Conservation (phyloP, 2,113 vertebrate genomes). For the Syngnathus floridae region DNA sequence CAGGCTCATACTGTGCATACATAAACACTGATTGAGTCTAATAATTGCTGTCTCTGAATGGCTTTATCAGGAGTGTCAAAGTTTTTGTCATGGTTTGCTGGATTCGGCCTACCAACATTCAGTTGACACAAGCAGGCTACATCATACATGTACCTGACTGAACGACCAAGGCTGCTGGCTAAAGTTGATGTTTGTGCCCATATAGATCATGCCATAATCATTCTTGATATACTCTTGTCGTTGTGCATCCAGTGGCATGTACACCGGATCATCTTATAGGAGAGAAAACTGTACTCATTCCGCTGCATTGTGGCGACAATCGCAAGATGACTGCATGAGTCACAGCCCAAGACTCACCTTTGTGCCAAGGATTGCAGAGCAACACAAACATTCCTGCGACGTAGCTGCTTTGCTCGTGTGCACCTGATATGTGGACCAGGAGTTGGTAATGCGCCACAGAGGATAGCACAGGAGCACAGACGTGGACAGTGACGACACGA, state of each 20-base stretch:
- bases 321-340: not conserved
- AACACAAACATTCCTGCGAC: slow-evolving; percentile 42
- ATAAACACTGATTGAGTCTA: not conserved
- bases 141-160: slow-evolving; percentile 38
- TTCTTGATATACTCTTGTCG: slow-evolving; percentile 55
- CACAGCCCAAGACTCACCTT: slow-evolving; percentile 22
- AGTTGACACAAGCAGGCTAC: not conserved
- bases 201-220: slow-evolving; percentile 53
- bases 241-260: slow-evolving; percentile 42
- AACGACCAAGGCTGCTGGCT: slow-evolving; percentile 46
- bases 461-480: slow-evolving; percentile 44
- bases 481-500: slow-evolving; percentile 32
- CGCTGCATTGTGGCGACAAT: not conserved
- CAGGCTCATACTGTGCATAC: slow-evolving; percentile 51
- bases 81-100: not conserved
- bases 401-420: not conserved
- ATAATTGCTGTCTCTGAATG: not conserved
- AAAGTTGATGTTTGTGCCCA: slow-evolving; percentile 43
- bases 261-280: slow-evolving; percentile 54
- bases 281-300: not conserved
- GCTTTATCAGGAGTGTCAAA: not conserved
- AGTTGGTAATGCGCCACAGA: slow-evolving; percentile 47
- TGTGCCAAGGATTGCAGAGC: slow-evolving; percentile 60
- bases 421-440: slow-evolving; percentile 28
- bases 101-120: not conserved